These are phyloP conservation scores for Bellardia bayeri DNA, from an alignment of 2,888 invertebrate genomes.

Conservation along the genomic window DNA sequence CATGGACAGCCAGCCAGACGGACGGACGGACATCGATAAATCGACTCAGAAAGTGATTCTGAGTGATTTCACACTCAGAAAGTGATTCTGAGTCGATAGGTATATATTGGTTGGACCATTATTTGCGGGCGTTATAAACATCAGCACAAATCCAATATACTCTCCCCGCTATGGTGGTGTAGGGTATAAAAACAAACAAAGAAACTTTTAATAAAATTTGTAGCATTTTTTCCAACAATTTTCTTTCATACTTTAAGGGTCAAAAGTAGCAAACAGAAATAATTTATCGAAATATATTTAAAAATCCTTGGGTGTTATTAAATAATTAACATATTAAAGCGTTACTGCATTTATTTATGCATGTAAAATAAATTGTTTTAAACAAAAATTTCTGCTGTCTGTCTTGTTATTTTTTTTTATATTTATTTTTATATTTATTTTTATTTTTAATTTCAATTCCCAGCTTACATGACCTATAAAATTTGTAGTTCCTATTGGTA, in stretches of 20 bases:
- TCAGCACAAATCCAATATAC: too few species aligned
- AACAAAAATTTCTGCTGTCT: background rate
- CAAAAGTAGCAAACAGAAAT: background rate
- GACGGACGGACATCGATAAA: too few species aligned
- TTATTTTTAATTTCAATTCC: constrained; percentile 54
- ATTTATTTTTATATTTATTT: background rate
- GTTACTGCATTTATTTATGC: background rate
- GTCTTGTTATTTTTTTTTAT: constrained; percentile 18
- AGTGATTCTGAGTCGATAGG: too few species aligned
- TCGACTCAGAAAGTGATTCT: too few species aligned
- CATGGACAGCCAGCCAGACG: too few species aligned
- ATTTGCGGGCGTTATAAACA: too few species aligned
- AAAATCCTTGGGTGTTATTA: constrained; percentile 19
- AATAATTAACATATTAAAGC: constrained; percentile 43
- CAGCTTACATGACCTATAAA: constrained; percentile 57
- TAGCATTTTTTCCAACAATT: background rate
- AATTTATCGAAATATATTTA: background rate
- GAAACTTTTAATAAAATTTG: constrained; percentile 46
- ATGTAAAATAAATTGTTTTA: background rate
- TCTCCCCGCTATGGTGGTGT: too few species aligned
- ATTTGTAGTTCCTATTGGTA: constrained; percentile 54
- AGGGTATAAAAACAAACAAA: too few species aligned
- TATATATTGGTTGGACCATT: too few species aligned
- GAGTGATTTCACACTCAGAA: too few species aligned
- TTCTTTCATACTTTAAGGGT: background rate